phyloP scores from a whole-genome alignment of 2,888 invertebrate genomes.

The Galerucella pusilla region DNA sequence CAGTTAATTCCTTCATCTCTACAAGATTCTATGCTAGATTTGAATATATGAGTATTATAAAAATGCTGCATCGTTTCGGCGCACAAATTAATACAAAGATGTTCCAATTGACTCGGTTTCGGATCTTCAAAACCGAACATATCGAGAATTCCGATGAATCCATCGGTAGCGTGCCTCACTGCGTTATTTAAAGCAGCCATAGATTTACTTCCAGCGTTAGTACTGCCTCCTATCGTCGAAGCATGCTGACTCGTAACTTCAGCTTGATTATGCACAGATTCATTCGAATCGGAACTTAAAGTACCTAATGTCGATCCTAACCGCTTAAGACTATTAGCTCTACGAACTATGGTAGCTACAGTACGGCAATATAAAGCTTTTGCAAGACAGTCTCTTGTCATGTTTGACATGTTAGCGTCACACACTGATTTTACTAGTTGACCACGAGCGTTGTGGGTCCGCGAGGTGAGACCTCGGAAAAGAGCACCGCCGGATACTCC shows the following conservation, averaged over 20 bases:
- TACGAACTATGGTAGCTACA: constrained; percentile 91
- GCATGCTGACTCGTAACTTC: constrained; percentile 88
- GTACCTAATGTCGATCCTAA: constrained; percentile 85
- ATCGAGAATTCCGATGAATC: constrained; percentile 94
- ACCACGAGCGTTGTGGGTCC: constrained; percentile 82
- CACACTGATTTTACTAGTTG: constrained; percentile 84
- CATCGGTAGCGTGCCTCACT: constrained; percentile 92
- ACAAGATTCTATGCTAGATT: constrained; percentile 92
- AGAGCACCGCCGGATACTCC: constrained; percentile 81
- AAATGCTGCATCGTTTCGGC: constrained; percentile 98
- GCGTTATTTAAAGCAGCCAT: constrained; percentile 94
- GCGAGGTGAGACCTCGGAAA: constrained; percentile 84
- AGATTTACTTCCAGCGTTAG: constrained; percentile 84
- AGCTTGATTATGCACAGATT: constrained; percentile 89
- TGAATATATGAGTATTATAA: constrained; percentile 97
- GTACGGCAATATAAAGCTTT: constrained; percentile 95
- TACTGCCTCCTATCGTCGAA: constrained; percentile 77
- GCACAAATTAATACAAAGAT: constrained; percentile 93
- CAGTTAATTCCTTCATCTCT: constrained; percentile 92
- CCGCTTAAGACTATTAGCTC: constrained; percentile 91
- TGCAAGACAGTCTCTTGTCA: constrained; percentile 89
- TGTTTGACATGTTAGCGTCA: constrained; percentile 87
- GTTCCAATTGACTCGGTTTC: constrained; percentile 89
- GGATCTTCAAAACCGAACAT: constrained; percentile 98
- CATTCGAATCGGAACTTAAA: constrained; percentile 90